phyloP scores from a whole-genome alignment of 1,140 invertebrate genomes.

The Adoxophyes honmai region DNA sequence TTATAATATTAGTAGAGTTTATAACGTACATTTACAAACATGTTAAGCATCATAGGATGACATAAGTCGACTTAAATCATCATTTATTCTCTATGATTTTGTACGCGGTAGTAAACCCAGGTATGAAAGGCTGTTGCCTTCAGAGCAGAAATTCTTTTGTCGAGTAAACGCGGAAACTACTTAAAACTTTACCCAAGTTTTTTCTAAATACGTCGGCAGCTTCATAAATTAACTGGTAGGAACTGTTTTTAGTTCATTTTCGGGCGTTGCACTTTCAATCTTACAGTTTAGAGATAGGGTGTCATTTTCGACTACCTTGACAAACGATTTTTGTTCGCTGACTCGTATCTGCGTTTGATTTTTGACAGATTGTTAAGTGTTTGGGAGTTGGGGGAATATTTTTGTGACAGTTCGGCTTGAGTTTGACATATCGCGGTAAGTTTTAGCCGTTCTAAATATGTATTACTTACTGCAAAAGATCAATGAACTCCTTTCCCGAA shows the following conservation, averaged over 20 bases:
- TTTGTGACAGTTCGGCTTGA: background rate
- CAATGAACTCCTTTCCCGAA: no score
- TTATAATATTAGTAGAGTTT: no score
- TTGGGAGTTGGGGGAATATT: background rate
- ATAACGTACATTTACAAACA: no score
- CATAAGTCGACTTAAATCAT: no score
- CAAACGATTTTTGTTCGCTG: no score
- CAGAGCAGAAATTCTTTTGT: background rate
- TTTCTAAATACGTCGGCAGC: slow-evolving; percentile 4
- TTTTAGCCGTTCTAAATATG: background rate
- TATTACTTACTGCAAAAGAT: no score
- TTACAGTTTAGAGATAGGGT: background rate
- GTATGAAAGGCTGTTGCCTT: no score
- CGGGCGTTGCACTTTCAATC: no score
- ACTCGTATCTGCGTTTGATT: background rate
- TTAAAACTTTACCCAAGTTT: background rate
- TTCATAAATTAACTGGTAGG: slow-evolving; percentile 10
- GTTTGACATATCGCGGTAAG: background rate
- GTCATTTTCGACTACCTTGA: no score
- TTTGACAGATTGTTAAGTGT: background rate
- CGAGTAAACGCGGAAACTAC: background rate
- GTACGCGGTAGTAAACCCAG: no score
- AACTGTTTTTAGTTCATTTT: background rate
- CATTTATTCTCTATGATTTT: no score
- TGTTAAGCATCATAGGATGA: no score